Conservation (phyloP, 1,140 invertebrate species). For the Globodera ellingtonae region DNA sequence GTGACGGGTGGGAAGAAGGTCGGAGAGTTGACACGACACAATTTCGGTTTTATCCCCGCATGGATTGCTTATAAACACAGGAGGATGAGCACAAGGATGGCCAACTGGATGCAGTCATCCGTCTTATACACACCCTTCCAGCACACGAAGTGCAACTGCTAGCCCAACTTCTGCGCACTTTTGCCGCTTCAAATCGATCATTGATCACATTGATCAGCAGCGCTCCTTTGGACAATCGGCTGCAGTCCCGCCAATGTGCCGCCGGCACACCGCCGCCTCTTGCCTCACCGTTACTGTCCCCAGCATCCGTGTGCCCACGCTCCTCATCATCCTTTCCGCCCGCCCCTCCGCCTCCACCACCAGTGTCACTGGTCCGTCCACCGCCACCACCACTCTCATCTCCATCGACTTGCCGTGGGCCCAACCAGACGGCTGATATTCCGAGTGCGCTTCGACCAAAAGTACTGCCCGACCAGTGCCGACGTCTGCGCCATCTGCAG, state of each 20-base stretch:
- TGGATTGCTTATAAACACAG: no score
- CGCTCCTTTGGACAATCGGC: no score
- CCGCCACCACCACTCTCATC: constrained; percentile 67
- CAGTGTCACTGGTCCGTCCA: constrained; percentile 26
- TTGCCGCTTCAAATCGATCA: no score
- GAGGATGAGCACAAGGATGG: no score
- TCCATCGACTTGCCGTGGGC: constrained; percentile 43
- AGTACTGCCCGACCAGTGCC: constrained; percentile 33
- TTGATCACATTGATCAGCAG: background rate
- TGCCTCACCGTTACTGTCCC: no score
- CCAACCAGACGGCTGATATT: constrained; percentile 2
- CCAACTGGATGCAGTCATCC: background rate
- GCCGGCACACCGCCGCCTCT: no score
- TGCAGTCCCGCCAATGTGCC: no score
- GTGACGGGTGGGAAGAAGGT: background rate
- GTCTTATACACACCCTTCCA: background rate
- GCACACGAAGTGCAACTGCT: background rate
- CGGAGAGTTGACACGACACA: background rate
- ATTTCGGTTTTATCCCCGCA: no score
- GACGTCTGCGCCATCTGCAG: constrained; percentile 51
- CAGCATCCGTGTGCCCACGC: no score
- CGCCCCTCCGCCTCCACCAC: constrained; percentile 16
- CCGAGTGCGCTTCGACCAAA: constrained; percentile 33
- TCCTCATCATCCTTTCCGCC: background rate
- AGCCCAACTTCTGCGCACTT: background rate